Percentiles rank a stretch among this genome's conserved stretches.
phyloP scores from a whole-genome alignment of 2,888 invertebrate species.

The Clitarchus hookeri region DNA sequence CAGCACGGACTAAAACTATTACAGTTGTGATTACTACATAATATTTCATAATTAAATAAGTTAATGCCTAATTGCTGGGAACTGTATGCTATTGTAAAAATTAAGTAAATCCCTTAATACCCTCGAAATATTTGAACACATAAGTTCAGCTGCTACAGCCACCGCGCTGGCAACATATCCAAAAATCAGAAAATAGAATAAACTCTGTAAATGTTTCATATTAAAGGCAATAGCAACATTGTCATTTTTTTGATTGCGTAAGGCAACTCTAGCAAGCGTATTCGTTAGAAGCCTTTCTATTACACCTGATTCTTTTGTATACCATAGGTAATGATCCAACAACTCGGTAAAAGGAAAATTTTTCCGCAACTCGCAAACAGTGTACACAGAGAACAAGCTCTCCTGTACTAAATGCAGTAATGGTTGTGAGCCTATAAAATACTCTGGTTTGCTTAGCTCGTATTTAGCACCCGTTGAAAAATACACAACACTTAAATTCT shows the following conservation, averaged over 20 bases:
- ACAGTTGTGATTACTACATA: no score
- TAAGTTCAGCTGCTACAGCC: not conserved
- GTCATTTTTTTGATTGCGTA: not conserved
- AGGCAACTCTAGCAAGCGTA: not conserved
- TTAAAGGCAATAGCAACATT: not conserved
- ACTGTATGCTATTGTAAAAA: no score
- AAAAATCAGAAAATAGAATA: not conserved
- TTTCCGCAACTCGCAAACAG: not conserved
- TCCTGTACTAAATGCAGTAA: not conserved
- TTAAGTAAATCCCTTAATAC: no score
- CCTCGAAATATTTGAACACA: no score
- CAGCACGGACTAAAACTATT: no score
- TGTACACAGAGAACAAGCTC: not conserved
- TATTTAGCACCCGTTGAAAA: not conserved
- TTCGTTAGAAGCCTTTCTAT: not conserved
- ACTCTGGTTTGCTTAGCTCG: not conserved
- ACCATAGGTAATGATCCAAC: not conserved
- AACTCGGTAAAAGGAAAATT: not conserved
- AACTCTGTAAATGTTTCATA: not conserved
- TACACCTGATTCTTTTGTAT: not conserved
- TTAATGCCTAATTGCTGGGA: no score
- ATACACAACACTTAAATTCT: not conserved
- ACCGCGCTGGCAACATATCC: not conserved
- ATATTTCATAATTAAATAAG: no score
- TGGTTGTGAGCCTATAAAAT: not conserved